A percentile compares a stretch with the other conserved stretches of the same genome.
phyloP scores from a whole-genome alignment of 2,113 vertebrate genomes.

The Burhinus oedicnemus region DNA sequence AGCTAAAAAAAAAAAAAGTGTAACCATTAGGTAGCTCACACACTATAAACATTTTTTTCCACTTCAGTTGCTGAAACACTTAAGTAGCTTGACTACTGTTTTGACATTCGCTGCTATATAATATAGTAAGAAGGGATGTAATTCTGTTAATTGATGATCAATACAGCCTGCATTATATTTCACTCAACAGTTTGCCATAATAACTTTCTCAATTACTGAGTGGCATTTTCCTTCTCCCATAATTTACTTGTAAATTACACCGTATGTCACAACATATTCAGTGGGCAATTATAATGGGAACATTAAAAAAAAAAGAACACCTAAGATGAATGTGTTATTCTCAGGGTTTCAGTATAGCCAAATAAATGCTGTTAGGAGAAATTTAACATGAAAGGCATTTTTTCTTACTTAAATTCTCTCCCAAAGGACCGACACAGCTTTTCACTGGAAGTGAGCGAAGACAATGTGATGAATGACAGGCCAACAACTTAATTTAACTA shows the following conservation, averaged over 20 bases:
- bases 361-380: not conserved
- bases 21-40: not conserved
- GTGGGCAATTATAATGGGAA: not conserved
- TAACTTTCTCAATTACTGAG: not conserved
- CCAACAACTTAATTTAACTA: constrained; percentile 19
- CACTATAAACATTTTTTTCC: not conserved
- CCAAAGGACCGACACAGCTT: not conserved
- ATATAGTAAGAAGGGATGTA: not conserved
- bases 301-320: not conserved
- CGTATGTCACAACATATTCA: not conserved
- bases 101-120: not conserved
- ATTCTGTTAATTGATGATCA: not conserved
- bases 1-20: not conserved
- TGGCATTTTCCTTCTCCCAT: not conserved
- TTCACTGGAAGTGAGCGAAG: not conserved
- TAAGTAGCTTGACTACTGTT: not conserved
- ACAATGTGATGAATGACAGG: constrained; percentile 17
- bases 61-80: not conserved
- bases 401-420: not conserved
- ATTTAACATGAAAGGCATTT: not conserved
- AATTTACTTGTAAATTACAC: not conserved
- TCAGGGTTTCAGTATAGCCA: not conserved
- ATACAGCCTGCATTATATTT: not conserved
- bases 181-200: not conserved
- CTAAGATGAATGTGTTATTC: not conserved